These are phyloP conservation scores for Sterrhoptilus dennistouni DNA, from an alignment of 2,113 vertebrate species.

Conservation along the genomic window DNA sequence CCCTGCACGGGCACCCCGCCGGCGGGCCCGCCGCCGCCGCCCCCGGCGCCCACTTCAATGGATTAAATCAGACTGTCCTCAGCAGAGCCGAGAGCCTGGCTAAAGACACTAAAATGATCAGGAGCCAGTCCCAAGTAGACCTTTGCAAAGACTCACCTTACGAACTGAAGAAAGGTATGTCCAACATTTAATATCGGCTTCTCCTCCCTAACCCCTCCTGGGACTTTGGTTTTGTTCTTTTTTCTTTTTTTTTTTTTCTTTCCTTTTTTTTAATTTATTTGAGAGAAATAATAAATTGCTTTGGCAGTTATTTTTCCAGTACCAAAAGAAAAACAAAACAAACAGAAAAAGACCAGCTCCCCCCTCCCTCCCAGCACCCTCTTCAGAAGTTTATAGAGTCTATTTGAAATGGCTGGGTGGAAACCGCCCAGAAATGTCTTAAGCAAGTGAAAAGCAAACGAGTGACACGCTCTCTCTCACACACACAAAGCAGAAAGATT, in stretches of 20 bases:
- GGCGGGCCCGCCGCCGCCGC: constrained; percentile 66
- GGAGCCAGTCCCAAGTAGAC: constrained; percentile 93
- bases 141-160: constrained; percentile 98
- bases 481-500: constrained; percentile 81
- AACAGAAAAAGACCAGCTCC: constrained; percentile 66
- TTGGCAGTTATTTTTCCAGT: constrained; percentile 78
- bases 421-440: constrained; percentile 87
- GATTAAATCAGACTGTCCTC: constrained; percentile 98
- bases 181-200: constrained; percentile 95
- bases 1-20: constrained; percentile 86
- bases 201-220: constrained; percentile 57
- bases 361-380: constrained; percentile 21
- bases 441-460: constrained; percentile 80
- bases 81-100: constrained; percentile 94
- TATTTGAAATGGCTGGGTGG: constrained; percentile 84
- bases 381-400: constrained; percentile 90
- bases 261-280: constrained; percentile 77
- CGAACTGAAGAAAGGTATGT: constrained; percentile 99
- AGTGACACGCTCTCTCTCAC: constrained; percentile 28
- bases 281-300: constrained; percentile 63
- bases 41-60: constrained; percentile 90
- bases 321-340: constrained; percentile 67
- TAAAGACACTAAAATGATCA: constrained; percentile 90
- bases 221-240: constrained; percentile 29
- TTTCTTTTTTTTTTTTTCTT: not conserved